A percentile compares a stretch with the other conserved stretches of the same genome.
phyloP scores from a whole-genome alignment of 2,113 vertebrate genomes.

The Strix aluco region DNA sequence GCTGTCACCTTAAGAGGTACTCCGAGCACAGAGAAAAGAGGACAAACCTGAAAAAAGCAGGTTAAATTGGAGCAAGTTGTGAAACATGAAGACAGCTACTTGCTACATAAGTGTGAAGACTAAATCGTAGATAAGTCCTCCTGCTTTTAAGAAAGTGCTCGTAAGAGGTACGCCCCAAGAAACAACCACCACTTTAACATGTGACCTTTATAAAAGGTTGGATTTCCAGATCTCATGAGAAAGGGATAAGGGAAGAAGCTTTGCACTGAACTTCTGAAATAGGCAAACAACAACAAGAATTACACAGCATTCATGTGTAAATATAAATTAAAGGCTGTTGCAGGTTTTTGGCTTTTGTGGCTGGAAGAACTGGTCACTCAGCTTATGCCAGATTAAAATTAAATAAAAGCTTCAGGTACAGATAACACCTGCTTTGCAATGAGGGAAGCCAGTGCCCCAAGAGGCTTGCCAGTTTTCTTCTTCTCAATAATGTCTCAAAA shows the following conservation, averaged over 20 bases:
- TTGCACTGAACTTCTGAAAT: background rate
- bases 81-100: background rate
- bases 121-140: background rate
- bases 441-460: background rate
- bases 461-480: background rate
- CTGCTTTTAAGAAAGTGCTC: background rate
- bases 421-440: background rate
- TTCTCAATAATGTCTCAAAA: background rate
- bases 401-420: background rate
- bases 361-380: constrained; percentile 35
- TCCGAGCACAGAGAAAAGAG: background rate
- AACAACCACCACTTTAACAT: background rate
- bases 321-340: background rate
- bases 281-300: background rate
- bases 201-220: background rate
- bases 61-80: background rate
- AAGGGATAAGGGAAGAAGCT: background rate
- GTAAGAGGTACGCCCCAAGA: background rate
- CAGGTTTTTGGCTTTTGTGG: background rate
- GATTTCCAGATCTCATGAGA: background rate
- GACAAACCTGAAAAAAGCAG: background rate
- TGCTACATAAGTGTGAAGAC: rapidly evolving
- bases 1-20: background rate
- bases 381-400: background rate
- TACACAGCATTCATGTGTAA: background rate